phyloP scores from a whole-genome alignment of 2,113 vertebrate species.

The Menidia beryllina region DNA sequence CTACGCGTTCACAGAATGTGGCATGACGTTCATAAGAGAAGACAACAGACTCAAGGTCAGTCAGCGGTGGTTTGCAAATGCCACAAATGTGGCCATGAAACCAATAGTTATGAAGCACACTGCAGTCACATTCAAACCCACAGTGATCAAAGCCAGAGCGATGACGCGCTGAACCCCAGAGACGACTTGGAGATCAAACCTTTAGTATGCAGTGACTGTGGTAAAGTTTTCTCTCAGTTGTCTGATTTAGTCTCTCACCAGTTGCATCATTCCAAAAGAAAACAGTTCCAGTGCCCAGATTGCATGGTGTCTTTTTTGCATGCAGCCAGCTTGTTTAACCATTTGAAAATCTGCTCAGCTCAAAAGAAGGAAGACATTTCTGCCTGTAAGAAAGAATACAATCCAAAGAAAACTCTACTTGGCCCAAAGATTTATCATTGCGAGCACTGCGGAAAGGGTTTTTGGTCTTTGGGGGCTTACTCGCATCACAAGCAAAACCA shows the following conservation, averaged over 20 bases:
- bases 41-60: slow-evolving; percentile 63
- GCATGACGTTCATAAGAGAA: slow-evolving; percentile 73
- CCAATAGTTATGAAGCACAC: slow-evolving; percentile 56
- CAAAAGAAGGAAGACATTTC: slow-evolving; percentile 47
- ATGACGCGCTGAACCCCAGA: slow-evolving; percentile 47
- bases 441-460: slow-evolving; percentile 82
- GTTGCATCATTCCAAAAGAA: slow-evolving; percentile 73
- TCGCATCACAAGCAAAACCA: slow-evolving; percentile 82
- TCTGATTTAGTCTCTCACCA: slow-evolving; percentile 80
- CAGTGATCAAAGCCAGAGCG: slow-evolving; percentile 36
- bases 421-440: slow-evolving; percentile 84
- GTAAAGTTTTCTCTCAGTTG: slow-evolving; percentile 71
- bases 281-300: slow-evolving; percentile 71
- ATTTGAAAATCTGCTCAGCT: slow-evolving; percentile 67
- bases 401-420: slow-evolving; percentile 83
- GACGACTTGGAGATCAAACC: slow-evolving; percentile 62
- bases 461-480: slow-evolving; percentile 84
- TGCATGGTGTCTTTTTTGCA: slow-evolving; percentile 73
- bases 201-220: slow-evolving; percentile 73
- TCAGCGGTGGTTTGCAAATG: slow-evolving; percentile 58
- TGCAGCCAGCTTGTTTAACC: slow-evolving; percentile 69
- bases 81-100: slow-evolving; percentile 70
- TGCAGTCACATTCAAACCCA: slow-evolving; percentile 67
- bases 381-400: slow-evolving; percentile 70
- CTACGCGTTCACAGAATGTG: slow-evolving; percentile 80